Conservation (phyloP, 1,140 invertebrate species). For the Procambarus clarkii region DNA sequence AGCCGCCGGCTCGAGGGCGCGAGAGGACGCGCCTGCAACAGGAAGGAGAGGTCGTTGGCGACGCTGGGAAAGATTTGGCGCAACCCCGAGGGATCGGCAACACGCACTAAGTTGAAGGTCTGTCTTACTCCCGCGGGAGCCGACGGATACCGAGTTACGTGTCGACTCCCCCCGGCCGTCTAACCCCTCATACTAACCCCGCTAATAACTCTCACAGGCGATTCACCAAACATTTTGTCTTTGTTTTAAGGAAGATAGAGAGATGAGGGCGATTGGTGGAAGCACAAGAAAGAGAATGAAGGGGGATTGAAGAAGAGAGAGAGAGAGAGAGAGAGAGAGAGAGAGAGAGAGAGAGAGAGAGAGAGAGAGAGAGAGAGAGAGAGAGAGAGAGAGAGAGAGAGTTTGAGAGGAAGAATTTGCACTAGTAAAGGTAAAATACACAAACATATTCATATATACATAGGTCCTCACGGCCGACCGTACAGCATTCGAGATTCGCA, state of each 20-base stretch:
- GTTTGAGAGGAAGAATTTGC: no score
- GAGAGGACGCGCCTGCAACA: no score
- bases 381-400: no score
- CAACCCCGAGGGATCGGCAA: slow-evolving; percentile 19
- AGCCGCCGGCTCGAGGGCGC: neutral
- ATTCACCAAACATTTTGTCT: neutral
- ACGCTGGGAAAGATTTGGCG: slow-evolving; percentile 39
- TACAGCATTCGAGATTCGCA: no score
- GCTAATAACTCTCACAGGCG: slow-evolving; percentile 16
- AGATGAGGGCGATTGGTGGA: no score
- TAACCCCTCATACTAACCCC: slow-evolving; percentile 17
- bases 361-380: neutral
- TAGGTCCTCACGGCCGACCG: no score
- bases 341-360: neutral
- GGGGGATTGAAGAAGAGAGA: neutral
- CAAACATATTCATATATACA: no score
- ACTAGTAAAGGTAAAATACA: no score
- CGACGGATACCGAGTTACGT: slow-evolving; percentile 52
- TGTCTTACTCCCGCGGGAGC: slow-evolving; percentile 45
- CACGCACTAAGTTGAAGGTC: slow-evolving; percentile 44
- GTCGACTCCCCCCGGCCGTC: slow-evolving; percentile 29
- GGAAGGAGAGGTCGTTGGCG: slow-evolving; percentile 10
- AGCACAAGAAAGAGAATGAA: neutral
- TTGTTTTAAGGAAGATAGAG: neutral
- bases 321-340: neutral